Percentiles rank a stretch among this genome's conserved stretches.
Evolutionary conservation across 2,888 invertebrate species (phyloP).

Genomic region (Dicranocentrus wangi): DNA sequence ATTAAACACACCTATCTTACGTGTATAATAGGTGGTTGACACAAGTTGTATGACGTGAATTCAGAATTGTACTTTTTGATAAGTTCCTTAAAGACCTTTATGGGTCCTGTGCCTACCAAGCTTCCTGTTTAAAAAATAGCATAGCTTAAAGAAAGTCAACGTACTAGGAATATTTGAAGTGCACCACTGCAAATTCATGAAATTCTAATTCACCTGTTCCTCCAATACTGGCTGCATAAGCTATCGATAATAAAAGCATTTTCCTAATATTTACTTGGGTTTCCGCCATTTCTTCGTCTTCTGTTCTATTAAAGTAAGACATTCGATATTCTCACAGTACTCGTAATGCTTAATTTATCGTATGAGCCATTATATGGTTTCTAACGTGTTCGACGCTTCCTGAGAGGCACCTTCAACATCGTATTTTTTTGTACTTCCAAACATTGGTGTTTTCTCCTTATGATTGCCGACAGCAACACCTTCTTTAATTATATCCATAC

Average conservation of each 20-base stretch:
- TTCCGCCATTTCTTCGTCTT: neutral
- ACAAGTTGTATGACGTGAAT: too few relatives aligned
- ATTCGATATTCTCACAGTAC: too few relatives aligned
- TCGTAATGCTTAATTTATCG: too few relatives aligned
- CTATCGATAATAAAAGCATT: constrained; percentile 70
- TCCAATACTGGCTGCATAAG: constrained; percentile 70
- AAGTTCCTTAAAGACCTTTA: constrained; percentile 67
- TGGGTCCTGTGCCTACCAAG: constrained; percentile 68
- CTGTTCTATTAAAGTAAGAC: neutral
- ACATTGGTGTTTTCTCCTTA: neutral
- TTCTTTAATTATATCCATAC: constrained; percentile 38
- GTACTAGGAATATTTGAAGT: neutral
- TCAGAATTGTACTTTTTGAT: constrained; percentile 45
- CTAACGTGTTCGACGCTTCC: too few relatives aligned
- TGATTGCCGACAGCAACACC: neutral
- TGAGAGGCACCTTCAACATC: too few relatives aligned
- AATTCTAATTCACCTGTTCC: too few relatives aligned
- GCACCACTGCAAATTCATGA: too few relatives aligned
- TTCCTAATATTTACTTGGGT: constrained; percentile 54
- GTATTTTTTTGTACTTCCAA: too few relatives aligned
- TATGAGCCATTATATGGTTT: too few relatives aligned
- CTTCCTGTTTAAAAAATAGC: too few relatives aligned
- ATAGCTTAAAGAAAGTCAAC: neutral
- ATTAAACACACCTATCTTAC: too few relatives aligned
- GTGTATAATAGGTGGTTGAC: too few relatives aligned